Evolutionary conservation across 1,140 invertebrate species (phyloP), one percentile per base, ranked within the genome.

Genomic region (Yoshiicerus persimilis): DNA sequence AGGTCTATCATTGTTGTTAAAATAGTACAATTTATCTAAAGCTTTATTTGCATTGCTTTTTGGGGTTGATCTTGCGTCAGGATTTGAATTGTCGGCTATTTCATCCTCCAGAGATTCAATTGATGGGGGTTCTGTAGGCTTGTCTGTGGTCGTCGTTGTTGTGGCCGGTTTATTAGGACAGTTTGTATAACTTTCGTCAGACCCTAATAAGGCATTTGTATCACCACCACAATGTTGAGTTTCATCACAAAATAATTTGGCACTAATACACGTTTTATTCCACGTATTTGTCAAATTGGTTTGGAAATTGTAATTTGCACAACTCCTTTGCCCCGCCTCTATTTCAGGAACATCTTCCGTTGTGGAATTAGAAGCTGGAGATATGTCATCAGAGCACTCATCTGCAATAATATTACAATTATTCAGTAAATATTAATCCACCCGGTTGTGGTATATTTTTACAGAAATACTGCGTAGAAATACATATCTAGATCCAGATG

Each of bases 191-290:
- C 75, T 75, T 34, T 88, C 88, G 25, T 88, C 88, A 38, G 85
- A 80, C 16, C 88, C 88, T 0, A 88, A 23, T n/a, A 84, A 27
- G 36, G 5, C 16, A 34, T 84, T 56, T 47, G 62, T 75, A 25
- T 88, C 88, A 10, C 88, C 88, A 86, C 84, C 88, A 88, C 88
- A 88, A 84, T 88, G 36, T 16, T 56, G 84, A 23, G 86, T 25
- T 75, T 86, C 84, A n/a, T 88, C 88, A 88, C 88, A 88, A 77
- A 87, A 86, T 30, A 88, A 80, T 32, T 84, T 86, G 32, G 88
- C 86, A 86, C 84, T 88, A 23, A 88, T 86, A 41, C 88, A 88
- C 32, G 88, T 88, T 66, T 66, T 64, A 47, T 88, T 88, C 39
- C 38, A 56, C 34, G 66, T 38, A 84, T 27, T 84, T 84, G 83